A percentile compares a stretch with the other conserved stretches of the same genome.
Evolutionary conservation across 2,888 invertebrate species (phyloP).

Genomic region (Apomyelois bistriatella): DNA sequence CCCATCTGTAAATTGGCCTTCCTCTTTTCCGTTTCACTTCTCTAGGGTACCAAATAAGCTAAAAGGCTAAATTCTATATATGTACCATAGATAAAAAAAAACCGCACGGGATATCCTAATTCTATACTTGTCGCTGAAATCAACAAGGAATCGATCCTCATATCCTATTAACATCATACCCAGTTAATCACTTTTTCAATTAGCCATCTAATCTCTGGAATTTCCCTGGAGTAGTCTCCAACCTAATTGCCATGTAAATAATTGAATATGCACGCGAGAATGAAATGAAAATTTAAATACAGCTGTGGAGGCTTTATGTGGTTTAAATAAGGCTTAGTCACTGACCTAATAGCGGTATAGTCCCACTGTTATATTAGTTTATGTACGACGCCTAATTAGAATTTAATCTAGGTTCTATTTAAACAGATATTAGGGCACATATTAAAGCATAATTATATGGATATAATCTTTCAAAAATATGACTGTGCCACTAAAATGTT

Average conservation of each 20-base stretch:
- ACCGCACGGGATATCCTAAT: too few relatives aligned
- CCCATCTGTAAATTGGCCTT: too few relatives aligned
- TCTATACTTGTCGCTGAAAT: too few relatives aligned
- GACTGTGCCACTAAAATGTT: too few relatives aligned
- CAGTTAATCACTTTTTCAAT: constrained; percentile 10
- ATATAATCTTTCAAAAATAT: too few relatives aligned
- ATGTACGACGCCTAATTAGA: not conserved
- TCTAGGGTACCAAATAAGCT: too few relatives aligned
- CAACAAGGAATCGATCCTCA: not conserved
- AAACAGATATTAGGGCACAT: too few relatives aligned
- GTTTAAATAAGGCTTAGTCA: not conserved
- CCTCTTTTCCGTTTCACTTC: too few relatives aligned
- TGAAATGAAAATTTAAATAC: constrained; percentile 8
- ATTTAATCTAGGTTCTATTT: too few relatives aligned
- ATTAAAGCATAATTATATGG: too few relatives aligned
- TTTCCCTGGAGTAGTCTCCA: constrained; percentile 1
- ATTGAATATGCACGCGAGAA: constrained; percentile 5
- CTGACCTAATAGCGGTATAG: not conserved
- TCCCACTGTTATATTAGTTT: not conserved
- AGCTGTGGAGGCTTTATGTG: not conserved
- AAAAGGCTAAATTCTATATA: too few relatives aligned
- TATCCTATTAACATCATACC: not conserved
- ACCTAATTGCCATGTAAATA: constrained; percentile 8
- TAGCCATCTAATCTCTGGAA: not conserved
- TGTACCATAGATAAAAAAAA: too few relatives aligned